Conservation (phyloP, 2,888 invertebrate species). For the Gryllus longicercus region DNA sequence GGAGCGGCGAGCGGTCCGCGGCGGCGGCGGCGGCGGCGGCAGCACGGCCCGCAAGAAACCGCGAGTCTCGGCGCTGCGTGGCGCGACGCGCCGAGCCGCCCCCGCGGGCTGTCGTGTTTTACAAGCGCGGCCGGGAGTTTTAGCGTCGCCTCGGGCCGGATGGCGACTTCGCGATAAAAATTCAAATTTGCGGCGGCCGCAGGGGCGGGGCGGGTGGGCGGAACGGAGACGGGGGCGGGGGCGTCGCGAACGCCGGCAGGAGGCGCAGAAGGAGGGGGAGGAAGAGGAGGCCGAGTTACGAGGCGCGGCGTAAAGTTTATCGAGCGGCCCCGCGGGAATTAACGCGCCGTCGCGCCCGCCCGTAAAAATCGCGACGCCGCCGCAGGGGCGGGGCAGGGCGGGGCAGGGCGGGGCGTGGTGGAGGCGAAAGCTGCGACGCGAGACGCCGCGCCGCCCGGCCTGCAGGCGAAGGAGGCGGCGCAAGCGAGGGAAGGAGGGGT, state of each 20-base stretch:
- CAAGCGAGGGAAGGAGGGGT: neutral
- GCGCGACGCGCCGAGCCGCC: neutral
- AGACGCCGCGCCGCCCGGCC: neutral
- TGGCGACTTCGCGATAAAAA: constrained; percentile 17
- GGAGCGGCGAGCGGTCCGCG: too few relatives aligned
- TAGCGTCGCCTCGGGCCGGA: neutral
- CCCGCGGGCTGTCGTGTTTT: constrained; percentile 8
- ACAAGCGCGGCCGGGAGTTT: constrained; percentile 2
- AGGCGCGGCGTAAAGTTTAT: neutral
- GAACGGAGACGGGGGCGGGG: neutral
- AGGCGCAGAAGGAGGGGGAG: neutral
- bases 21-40: too few relatives aligned
- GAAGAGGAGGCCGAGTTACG: neutral
- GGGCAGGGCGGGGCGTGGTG: neutral
- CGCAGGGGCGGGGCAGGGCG: neutral
- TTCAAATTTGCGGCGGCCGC: neutral
- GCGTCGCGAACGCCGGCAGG: neutral
- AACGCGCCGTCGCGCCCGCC: constrained; percentile 1
- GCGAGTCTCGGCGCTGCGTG: neutral
- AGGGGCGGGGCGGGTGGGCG: neutral
- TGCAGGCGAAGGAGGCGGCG: neutral
- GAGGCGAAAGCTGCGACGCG: neutral
- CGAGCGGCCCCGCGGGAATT: constrained; percentile 10
- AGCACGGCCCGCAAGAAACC: too few relatives aligned
- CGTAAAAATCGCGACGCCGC: constrained; percentile 11